Conservation (phyloP, 2,113 vertebrate genomes). For the Xenopus borealis region DNA sequence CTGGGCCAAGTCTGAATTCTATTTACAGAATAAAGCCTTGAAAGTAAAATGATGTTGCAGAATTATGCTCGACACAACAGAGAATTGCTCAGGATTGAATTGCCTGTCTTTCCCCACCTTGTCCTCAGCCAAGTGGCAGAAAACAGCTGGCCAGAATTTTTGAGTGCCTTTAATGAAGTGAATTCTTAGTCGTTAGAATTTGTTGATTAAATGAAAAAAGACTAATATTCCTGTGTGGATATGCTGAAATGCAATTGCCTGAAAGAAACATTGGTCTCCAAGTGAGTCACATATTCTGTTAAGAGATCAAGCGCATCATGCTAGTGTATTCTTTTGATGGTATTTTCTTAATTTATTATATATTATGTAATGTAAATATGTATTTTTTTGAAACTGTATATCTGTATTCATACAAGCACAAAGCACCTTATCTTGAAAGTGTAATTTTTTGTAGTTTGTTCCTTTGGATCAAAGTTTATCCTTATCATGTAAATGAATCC, state of each 20-base stretch:
- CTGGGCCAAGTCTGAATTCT: slow-evolving; percentile 45
- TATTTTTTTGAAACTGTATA: background rate
- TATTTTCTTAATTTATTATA: slow-evolving; percentile 18
- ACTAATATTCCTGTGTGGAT: slow-evolving; percentile 82
- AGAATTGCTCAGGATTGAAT: slow-evolving; percentile 68
- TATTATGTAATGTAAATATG: slow-evolving; percentile 17
- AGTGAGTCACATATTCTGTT: slow-evolving; percentile 40
- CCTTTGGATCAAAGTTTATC: slow-evolving; percentile 37
- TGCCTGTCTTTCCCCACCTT: slow-evolving; percentile 78
- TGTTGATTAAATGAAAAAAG: slow-evolving; percentile 82
- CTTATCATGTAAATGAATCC: slow-evolving; percentile 43
- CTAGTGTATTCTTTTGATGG: slow-evolving; percentile 27
- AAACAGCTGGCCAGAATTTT: slow-evolving; percentile 89
- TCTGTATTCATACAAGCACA: slow-evolving; percentile 30
- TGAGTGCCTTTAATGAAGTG: slow-evolving; percentile 85
- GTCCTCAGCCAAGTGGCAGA: slow-evolving; percentile 76
- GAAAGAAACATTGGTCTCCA: slow-evolving; percentile 49
- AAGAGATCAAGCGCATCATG: slow-evolving; percentile 32
- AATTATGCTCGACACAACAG: slow-evolving; percentile 64
- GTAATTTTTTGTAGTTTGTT: slow-evolving; percentile 26
- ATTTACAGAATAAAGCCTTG: slow-evolving; percentile 58
- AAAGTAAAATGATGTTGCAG: slow-evolving; percentile 64
- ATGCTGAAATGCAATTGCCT: slow-evolving; percentile 64
- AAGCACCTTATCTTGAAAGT: slow-evolving; percentile 17
- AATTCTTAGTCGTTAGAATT: slow-evolving; percentile 69